Evolutionary conservation across 2,888 invertebrate species (phyloP).

Genomic region (Meandrusa payeni): DNA sequence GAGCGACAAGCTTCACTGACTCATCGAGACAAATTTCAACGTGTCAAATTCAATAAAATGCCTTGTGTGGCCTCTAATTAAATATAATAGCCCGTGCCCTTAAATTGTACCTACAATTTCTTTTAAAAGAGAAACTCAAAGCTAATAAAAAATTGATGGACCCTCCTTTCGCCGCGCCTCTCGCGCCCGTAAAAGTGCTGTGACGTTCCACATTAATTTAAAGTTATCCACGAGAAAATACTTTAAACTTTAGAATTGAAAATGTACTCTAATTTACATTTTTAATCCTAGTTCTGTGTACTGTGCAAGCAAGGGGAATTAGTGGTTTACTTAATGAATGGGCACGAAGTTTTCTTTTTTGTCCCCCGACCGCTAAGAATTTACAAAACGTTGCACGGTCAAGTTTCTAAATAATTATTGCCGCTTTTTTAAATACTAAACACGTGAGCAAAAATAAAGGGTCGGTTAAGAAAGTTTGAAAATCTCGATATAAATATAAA

Average conservation of each 20-base stretch:
- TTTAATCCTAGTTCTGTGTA: constrained; percentile 62
- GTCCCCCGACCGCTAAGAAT: constrained; percentile 12
- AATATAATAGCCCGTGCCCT: constrained; percentile 47
- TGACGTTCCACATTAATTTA: constrained; percentile 70
- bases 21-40: constrained; percentile 54
- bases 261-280: constrained; percentile 68
- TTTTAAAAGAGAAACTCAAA: constrained; percentile 48
- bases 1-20: constrained; percentile 24
- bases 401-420: constrained; percentile 9
- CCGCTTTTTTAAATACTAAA: too few relatives aligned
- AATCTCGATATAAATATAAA: too few relatives aligned
- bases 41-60: constrained; percentile 57
- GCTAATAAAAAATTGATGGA: constrained; percentile 68
- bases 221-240: constrained; percentile 69
- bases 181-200: constrained; percentile 48
- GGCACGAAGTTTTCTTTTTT: constrained; percentile 33
- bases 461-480: too few relatives aligned
- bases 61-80: constrained; percentile 55
- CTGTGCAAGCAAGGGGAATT: constrained; percentile 28
- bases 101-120: constrained; percentile 38
- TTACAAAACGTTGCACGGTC: constrained; percentile 10
- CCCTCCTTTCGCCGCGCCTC: constrained; percentile 38
- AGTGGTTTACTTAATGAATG: constrained; percentile 47
- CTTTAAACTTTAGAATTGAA: constrained; percentile 66
- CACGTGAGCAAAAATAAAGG: too few relatives aligned